phyloP scores from a whole-genome alignment of 2,113 vertebrate genomes.

The Bolborhynchus lineola region DNA sequence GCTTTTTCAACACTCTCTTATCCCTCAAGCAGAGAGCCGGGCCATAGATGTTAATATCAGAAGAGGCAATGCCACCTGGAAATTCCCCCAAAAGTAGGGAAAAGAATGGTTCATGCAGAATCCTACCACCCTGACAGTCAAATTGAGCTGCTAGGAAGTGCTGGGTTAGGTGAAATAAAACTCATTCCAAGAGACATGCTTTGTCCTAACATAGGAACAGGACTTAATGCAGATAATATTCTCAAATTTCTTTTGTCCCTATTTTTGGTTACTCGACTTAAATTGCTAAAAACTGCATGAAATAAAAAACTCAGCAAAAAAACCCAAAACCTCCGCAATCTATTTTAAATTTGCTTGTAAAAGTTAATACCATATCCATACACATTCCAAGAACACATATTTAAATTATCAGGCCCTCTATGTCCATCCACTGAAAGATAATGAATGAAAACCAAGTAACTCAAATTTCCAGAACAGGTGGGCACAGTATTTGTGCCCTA shows the following conservation, averaged over 20 bases:
- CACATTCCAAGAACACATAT: neutral
- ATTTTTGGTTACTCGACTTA: neutral
- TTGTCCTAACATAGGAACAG: neutral
- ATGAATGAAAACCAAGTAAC: neutral
- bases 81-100: neutral
- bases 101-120: neutral
- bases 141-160: neutral
- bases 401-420: neutral
- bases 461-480: neutral
- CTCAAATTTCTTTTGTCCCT: neutral
- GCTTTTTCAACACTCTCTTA: neutral
- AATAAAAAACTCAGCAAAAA: neutral
- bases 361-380: neutral
- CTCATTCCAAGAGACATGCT: neutral
- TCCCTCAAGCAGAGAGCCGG: neutral
- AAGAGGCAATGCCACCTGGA: neutral
- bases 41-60: neutral
- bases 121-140: neutral
- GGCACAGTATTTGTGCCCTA: neutral
- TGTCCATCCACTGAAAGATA: neutral
- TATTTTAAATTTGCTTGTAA: neutral
- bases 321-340: neutral
- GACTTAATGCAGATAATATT: neutral
- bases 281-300: neutral
- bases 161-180: neutral